Conservation (phyloP, 2,888 invertebrate species). For the Buathra laborator region DNA sequence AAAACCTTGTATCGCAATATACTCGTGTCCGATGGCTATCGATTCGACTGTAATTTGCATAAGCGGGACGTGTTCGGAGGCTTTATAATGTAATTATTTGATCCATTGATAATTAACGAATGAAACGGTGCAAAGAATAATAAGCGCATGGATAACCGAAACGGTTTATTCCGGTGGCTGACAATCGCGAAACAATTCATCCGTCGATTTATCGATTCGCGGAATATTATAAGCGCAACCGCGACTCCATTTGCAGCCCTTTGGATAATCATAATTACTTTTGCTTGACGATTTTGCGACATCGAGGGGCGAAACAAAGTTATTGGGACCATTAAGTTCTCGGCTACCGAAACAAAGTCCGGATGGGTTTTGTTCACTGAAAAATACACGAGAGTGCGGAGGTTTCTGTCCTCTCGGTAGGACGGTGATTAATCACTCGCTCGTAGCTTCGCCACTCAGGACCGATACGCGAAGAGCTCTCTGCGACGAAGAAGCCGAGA, state of each 20-base stretch:
- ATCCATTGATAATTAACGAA: too few species aligned
- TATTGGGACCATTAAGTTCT: constrained; percentile 12
- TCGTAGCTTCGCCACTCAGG: constrained; percentile 65
- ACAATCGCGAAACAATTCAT: too few species aligned
- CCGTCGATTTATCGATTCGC: too few species aligned
- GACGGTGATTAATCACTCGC: constrained; percentile 65
- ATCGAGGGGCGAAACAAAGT: background rate
- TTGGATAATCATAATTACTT: background rate
- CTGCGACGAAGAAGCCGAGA: constrained; percentile 46
- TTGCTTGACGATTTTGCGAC: constrained; percentile 3
- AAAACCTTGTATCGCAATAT: too few species aligned
- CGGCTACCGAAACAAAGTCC: background rate
- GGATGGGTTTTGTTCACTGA: constrained; percentile 22
- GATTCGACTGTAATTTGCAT: too few species aligned
- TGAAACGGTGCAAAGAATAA: too few species aligned
- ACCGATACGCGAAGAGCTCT: constrained; percentile 54
- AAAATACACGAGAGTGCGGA: constrained; percentile 30
- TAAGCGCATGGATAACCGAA: too few species aligned
- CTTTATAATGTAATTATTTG: too few species aligned
- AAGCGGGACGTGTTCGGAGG: too few species aligned
- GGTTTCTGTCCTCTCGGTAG: constrained; percentile 52
- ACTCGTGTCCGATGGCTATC: background rate
- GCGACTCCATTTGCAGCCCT: background rate
- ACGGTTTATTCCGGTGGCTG: too few species aligned
- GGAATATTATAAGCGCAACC: too few species aligned